Base-by-base conservation (phyloP, 2,797 vertebrate genomes). In the Oophaga sylvatica region DNA sequence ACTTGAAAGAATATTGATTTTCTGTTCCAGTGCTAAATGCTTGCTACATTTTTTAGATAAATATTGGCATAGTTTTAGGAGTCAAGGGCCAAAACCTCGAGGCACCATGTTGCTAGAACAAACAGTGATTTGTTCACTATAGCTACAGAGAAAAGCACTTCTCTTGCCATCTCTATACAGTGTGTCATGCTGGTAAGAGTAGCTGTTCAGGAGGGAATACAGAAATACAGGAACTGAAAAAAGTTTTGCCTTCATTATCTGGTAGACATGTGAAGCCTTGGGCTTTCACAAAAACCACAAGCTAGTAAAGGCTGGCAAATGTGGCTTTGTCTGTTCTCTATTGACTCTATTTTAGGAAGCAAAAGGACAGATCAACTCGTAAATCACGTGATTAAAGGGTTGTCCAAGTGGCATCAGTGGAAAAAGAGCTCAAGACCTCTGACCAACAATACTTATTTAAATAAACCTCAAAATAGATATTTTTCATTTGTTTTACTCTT, bases 191-290 rank as follows among this genome's bases (percentile, higher is more conserved):
- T 93, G 94, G 94, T 95, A 95, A 93, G 92, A 91, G 94, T 91
- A 95, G 93, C 93, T 94, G 92, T 95, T 93, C 91, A 89, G 93
- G 94, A 93, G 93, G 94, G 88, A 93, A 94, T 93, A 93, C 91
- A 93, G 93, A 90, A 94, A 95, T 88, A 94, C 91, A 93, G 96
- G 96, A 98, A 97, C 94, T 95, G 96, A 97, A 97, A 53, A 97
- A 94, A 95, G 92, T 93, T 77, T 93, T 93, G 93, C 92, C 93
- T 95, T 93, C 92, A 94, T 94, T 95, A 95, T 95, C 94, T 94
- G 91, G 93, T 93, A 94, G 92, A 93, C 94, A 92, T 94, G 90
- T 92, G 90, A 89, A 93, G 92, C 92, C 93, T 93, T 89, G 86
- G 94, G 92, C 92, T 91, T 91, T 91, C 91, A 92, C 92, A 94